These are phyloP conservation scores for Lithobius niger DNA, from an alignment of 1,140 invertebrate species.

Conservation along the genomic window DNA sequence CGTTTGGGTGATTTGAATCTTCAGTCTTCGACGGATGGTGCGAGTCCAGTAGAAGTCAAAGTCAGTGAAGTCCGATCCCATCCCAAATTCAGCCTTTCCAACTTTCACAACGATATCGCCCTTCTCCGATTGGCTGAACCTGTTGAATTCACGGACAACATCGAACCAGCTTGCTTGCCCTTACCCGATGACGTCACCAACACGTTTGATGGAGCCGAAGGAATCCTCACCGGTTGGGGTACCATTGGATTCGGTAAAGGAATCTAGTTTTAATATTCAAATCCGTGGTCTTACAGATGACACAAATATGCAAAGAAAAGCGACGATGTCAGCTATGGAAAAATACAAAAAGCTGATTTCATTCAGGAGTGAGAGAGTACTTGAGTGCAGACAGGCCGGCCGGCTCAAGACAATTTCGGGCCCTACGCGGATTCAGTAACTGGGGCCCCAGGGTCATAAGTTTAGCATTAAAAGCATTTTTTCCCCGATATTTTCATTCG, in stretches of 20 bases:
- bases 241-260: constrained; percentile 6
- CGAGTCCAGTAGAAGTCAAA: constrained; percentile 27
- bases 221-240: neutral
- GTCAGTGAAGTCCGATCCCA: constrained; percentile 37
- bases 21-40: neutral
- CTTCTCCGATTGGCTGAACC: constrained; percentile 40
- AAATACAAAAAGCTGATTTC: too few relatives aligned
- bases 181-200: neutral
- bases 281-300: too few relatives aligned
- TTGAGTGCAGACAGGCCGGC: too few relatives aligned
- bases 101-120: constrained; percentile 51
- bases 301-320: too few relatives aligned
- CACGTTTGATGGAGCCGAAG: neutral
- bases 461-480: too few relatives aligned
- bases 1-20: constrained; percentile 1
- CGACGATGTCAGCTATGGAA: too few relatives aligned
- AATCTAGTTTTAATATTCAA: too few relatives aligned
- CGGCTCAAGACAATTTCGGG: too few relatives aligned
- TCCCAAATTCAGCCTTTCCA: constrained; percentile 37
- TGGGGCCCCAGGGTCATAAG: too few relatives aligned
- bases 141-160: constrained; percentile 28
- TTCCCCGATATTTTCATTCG: too few relatives aligned
- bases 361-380: too few relatives aligned
- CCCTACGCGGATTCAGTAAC: too few relatives aligned
- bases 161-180: constrained; percentile 4